Conservation (phyloP, 2,888 invertebrate genomes). For the Napeogenes sylphis region DNA sequence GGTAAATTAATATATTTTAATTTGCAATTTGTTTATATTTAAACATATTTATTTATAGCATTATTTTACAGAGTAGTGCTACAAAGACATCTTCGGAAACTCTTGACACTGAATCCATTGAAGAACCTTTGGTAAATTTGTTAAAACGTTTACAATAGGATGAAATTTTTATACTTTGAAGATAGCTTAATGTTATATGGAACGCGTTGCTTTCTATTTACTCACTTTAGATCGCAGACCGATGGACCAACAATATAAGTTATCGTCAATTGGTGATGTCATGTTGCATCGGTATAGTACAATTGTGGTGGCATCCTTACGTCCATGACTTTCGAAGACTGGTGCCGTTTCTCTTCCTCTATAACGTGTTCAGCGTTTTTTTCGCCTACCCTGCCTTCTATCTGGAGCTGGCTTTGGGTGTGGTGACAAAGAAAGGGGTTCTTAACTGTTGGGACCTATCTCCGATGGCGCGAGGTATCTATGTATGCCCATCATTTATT, state of each 20-base stretch:
- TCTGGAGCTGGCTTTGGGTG: constrained; percentile 63
- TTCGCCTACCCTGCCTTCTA: constrained; percentile 66
- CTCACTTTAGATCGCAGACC: constrained; percentile 48
- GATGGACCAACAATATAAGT: constrained; percentile 68
- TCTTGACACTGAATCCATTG: constrained; percentile 45
- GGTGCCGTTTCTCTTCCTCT: constrained; percentile 62
- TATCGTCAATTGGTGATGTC: constrained; percentile 65
- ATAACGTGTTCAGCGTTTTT: constrained; percentile 61
- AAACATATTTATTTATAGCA: background rate
- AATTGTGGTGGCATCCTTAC: constrained; percentile 71
- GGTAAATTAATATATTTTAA: constrained; percentile 41
- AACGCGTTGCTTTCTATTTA: background rate
- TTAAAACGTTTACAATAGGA: background rate
- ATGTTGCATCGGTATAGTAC: constrained; percentile 60
- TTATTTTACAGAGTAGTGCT: constrained; percentile 50
- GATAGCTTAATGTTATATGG: background rate
- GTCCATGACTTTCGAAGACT: constrained; percentile 52
- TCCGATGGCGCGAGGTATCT: constrained; percentile 61
- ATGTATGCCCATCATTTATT: background rate
- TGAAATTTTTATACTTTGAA: background rate
- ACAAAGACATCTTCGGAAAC: constrained; percentile 51
- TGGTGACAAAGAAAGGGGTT: constrained; percentile 62
- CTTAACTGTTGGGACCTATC: constrained; percentile 67
- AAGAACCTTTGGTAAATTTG: constrained; percentile 41
- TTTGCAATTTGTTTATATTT: background rate